Evolutionary conservation across 1,140 invertebrate genomes (phyloP).

Genomic region (Bombus haemorrhoidalis): DNA sequence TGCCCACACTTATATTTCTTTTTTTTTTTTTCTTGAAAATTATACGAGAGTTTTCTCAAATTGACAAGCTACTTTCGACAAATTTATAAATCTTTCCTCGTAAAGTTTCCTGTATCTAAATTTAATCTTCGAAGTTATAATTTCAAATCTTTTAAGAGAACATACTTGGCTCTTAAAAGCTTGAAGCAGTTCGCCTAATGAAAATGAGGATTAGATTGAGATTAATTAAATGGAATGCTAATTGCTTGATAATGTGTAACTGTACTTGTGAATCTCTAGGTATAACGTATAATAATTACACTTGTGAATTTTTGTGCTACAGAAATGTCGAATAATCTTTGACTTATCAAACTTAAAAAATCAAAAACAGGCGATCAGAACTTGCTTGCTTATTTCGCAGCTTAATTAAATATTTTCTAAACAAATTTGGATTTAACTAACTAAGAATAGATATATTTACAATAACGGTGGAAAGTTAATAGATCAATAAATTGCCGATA

Average conservation of each 20-base stretch:
- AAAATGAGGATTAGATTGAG: neutral
- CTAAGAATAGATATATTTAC: no score
- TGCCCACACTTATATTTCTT: neutral
- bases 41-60: neutral
- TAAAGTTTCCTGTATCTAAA: neutral
- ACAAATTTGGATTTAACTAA: no score
- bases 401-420: no score
- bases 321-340: no score
- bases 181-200: neutral
- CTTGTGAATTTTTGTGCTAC: neutral
- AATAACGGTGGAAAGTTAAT: neutral
- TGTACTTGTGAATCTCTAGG: neutral
- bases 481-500: neutral
- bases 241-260: neutral
- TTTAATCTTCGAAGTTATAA: neutral
- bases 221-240: conserved; percentile 7
- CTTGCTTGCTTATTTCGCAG: no score
- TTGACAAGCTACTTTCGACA: neutral
- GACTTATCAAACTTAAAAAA: no score
- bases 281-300: neutral
- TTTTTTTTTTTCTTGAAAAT: neutral
- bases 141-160: no score
- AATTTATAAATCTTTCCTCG: neutral
- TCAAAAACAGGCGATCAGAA: no score
- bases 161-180: neutral